These are phyloP conservation scores for Enteromius treurensis DNA, from an alignment of 2,797 vertebrate species.

Conservation along the genomic window DNA sequence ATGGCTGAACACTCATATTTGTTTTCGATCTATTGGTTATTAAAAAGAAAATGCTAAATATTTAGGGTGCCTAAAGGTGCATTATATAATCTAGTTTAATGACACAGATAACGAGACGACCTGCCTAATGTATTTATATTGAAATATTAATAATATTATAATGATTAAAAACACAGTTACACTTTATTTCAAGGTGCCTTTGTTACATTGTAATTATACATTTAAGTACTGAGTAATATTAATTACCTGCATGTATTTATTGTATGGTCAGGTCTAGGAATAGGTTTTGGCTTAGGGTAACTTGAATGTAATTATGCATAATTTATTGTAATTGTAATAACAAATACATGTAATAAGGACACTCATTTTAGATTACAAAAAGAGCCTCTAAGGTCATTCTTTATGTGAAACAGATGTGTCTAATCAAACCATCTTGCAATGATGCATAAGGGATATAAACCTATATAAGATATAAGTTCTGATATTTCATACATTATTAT, in stretches of 20 bases:
- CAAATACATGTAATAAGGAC: background rate
- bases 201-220: background rate
- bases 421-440: background rate
- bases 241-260: background rate
- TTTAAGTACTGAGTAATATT: background rate
- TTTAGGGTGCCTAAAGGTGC: background rate
- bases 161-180: background rate
- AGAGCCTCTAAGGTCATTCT: background rate
- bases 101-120: background rate
- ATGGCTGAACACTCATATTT: background rate
- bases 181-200: too few relatives aligned
- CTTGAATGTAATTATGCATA: background rate
- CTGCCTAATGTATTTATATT: background rate
- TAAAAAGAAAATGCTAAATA: background rate
- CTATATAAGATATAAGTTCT: background rate
- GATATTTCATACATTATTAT: background rate
- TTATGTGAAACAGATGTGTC: background rate
- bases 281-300: background rate
- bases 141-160: background rate
- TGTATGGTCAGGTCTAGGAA: background rate
- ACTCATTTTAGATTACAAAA: background rate
- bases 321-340: background rate
- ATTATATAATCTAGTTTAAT: background rate
- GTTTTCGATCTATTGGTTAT: background rate
- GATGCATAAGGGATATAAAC: background rate